Evolutionary conservation across 2,888 invertebrate genomes (phyloP).

Genomic region (Drosophila meridiana): DNA sequence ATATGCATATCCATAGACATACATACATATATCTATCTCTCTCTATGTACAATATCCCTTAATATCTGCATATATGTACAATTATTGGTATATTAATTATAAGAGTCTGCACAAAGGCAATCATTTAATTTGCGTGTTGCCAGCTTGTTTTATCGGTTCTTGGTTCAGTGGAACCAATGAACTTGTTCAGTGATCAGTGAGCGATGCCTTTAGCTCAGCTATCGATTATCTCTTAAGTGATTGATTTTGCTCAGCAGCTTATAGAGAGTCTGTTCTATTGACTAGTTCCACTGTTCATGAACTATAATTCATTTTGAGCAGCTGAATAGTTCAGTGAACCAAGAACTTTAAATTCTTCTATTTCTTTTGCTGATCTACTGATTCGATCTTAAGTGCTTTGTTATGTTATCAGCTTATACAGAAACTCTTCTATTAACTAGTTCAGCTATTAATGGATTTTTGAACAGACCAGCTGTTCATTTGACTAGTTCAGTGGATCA

Average conservation of each 20-base stretch:
- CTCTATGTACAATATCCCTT: background rate
- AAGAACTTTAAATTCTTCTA: background rate
- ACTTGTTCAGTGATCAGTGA: background rate
- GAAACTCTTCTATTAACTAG: too few species aligned
- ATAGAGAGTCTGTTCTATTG: background rate
- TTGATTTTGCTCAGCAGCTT: background rate
- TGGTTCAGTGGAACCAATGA: background rate
- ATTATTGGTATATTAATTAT: slow-evolving; percentile 14
- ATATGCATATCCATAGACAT: background rate
- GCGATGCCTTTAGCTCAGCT: background rate
- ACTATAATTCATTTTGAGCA: background rate
- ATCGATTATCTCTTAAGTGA: background rate
- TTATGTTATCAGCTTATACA: too few species aligned
- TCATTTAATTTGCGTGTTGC: background rate
- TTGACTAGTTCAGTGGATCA: background rate
- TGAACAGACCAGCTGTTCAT: background rate
- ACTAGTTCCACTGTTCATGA: background rate
- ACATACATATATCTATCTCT: background rate
- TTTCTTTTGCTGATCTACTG: too few species aligned
- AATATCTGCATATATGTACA: background rate
- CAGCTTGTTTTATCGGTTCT: background rate
- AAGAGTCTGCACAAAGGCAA: background rate
- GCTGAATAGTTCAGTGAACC: background rate
- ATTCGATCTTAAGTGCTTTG: too few species aligned
- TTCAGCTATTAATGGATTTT: background rate